Base-by-base conservation (phyloP, 2,888 invertebrate genomes). In the Eudasyphora cyanicolor region DNA sequence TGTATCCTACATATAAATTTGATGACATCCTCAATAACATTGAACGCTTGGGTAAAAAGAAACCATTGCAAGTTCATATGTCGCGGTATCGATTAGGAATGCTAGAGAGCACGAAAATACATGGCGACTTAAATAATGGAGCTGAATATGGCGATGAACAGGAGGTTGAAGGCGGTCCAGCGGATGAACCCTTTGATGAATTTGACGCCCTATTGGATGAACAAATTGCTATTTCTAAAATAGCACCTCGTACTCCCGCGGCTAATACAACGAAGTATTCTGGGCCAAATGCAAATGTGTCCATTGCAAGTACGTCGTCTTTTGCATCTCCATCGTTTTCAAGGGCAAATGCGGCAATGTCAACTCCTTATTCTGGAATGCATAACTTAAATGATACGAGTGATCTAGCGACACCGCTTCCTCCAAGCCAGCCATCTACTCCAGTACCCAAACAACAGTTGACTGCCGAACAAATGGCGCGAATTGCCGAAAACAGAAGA, bases 1-100 rank as follows among this genome's bases (percentile, higher is more conserved):
- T 99, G 86, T 98, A 96, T 92, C 98, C 99, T 0, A 97, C 96
- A 89, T 96, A 96, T 89, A 94, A 95, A 14, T 99, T 98, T 92
- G 96, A 96, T 89, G 98, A 98, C 91, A 95, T 96, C 85, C 92
- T 98, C 2, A 93, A 94, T n/a, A 94, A 94, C 89, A 93, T 96
- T 21, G 98, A 98, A 90, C 95, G 95, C 82, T 93, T 99, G 0
- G 98, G 98, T 0, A 93, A 94, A 70, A 98, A 98, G 89, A 96
- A 95, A 88, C 93, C 95, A 57, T 94, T 98, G 14, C 95, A 96
- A 93, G 95, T 95, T 0, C 94, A 95, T 85, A 92, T 96, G 67
- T 91, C 95, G 94, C 88, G 94, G 94, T 87, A 93, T 94, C 88
- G 92, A 92, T 57, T 90, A 89, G 93, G 92, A 92, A 76, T 90